Evolutionary conservation across 2,113 vertebrate genomes (phyloP), one percentile per base, ranked within the genome.

Genomic region (Ciconia maguari): DNA sequence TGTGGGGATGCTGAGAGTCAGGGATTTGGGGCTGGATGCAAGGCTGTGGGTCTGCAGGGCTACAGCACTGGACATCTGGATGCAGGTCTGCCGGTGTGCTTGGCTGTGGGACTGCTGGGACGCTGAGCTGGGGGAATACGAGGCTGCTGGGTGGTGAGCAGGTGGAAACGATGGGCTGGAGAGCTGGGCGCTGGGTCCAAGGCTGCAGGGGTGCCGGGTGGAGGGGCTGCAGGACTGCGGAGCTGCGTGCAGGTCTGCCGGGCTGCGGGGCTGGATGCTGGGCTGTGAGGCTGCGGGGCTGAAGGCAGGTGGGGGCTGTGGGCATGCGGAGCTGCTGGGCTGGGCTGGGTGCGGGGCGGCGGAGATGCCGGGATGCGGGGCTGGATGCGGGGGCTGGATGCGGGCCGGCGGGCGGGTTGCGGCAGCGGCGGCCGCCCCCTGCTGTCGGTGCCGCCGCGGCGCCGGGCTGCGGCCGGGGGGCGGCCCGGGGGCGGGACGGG

Each of bases 351-450:
- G 61, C 29, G 18, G 61, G 11, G 41, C 12, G 19, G 20, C 7
- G 26, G 38, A 16, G 38, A 25, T 26, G 13, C 18, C 6, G 44
- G 36, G 87, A 2, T 18, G 77, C 24, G 6, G 8, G 11, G 18
- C 16, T 6, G 29, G 16, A 3, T 4, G 57, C 9, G 9, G 55
- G 55, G 25, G 44, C 9, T 9, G 36, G 87, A 3, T 18, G 77
- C 8, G 19, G 21, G 9, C 17, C 7, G 9, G 13, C 1, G 26
- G 52, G 29, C 3, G 11, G 26, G 11, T 34, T 69, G 74, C 32
- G 19, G 69, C 44, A 15, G 93, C 36, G 46, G 62, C 79, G 65
- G 34, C 61, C 61, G 82, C 86, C 94, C 89, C 38, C 95, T 96
- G 80, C 92, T 79, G 95, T 41, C 83, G 3, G 16, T 22, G 34